Percentiles rank a stretch among this genome's conserved stretches.
phyloP scores from a whole-genome alignment of 1,140 invertebrate genomes.

The Drosophila pandora region DNA sequence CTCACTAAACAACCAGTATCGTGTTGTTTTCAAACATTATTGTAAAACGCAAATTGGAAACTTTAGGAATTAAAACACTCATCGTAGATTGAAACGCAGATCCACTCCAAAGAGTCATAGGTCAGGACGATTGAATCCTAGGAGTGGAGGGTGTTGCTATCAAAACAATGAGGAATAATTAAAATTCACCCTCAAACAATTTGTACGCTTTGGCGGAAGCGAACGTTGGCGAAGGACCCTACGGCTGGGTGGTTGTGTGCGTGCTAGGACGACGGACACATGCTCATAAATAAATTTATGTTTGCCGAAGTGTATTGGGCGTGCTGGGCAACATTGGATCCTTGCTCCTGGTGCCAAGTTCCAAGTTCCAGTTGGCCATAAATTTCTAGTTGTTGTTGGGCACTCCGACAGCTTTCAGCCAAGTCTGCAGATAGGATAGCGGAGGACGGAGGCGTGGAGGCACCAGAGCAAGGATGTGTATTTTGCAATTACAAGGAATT shows the following conservation, averaged over 20 bases:
- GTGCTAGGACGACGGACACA: conserved; percentile 50
- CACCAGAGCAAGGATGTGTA: conserved; percentile 17
- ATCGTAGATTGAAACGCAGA: not conserved
- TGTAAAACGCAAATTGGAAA: not conserved
- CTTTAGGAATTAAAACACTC: not conserved
- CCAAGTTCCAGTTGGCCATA: conserved; percentile 53
- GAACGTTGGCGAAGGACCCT: conserved; percentile 27
- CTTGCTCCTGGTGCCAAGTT: conserved; percentile 15
- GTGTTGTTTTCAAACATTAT: not conserved
- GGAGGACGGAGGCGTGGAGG: not conserved
- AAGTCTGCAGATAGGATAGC: conserved; percentile 9
- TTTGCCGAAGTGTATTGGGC: conserved; percentile 75
- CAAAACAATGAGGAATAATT: conserved; percentile 82
- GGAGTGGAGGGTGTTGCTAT: conserved; percentile 45
- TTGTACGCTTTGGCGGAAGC: conserved; percentile 70
- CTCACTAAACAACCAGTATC: too few relatives aligned
- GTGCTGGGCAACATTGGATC: conserved; percentile 20
- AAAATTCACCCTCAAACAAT: conserved; percentile 80
- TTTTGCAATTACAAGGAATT: conserved; percentile 60
- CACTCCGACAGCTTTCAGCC: conserved; percentile 41
- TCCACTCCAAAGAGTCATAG: not conserved
- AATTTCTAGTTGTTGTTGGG: conserved; percentile 54
- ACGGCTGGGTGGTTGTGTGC: not conserved
- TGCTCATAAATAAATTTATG: conserved; percentile 80
- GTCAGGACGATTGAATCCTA: conserved; percentile 1